A percentile compares a stretch with the other conserved stretches of the same genome.
phyloP scores from a whole-genome alignment of 2,797 vertebrate genomes.

The Erpetoichthys calabaricus region DNA sequence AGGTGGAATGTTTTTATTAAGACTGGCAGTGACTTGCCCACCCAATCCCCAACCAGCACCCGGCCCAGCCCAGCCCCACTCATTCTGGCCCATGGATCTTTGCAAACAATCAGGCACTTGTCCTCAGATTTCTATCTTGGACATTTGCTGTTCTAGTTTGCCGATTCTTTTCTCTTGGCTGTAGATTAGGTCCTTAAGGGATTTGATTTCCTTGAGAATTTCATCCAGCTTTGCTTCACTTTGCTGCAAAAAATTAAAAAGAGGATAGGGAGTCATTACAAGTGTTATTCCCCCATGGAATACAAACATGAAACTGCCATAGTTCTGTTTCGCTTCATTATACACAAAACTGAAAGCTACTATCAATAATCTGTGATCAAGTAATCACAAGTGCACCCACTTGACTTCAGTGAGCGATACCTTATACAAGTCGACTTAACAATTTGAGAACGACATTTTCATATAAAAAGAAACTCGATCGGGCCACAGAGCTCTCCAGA shows the following conservation, averaged over 20 bases:
- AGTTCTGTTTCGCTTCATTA: no score
- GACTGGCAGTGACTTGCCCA: constrained; percentile 48
- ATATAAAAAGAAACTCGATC: no score
- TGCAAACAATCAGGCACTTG: constrained; percentile 39
- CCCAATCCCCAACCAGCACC: constrained; percentile 35
- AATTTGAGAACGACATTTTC: no score
- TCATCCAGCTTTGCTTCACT: constrained; percentile 87
- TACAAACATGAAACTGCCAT: no score
- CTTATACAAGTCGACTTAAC: no score
- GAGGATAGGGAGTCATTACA: neutral
- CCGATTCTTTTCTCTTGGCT: constrained; percentile 86
- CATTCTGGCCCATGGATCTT: constrained; percentile 8
- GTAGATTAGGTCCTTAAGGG: constrained; percentile 84
- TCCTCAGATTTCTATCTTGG: constrained; percentile 70
- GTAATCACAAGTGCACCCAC: no score
- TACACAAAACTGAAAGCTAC: no score
- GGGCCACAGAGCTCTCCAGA: no score
- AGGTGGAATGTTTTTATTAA: constrained; percentile 53
- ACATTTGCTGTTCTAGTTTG: constrained; percentile 89
- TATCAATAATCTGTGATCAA: no score
- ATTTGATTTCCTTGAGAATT: constrained; percentile 87
- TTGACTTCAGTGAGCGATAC: no score
- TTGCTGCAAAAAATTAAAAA: constrained; percentile 48
- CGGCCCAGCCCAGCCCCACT: constrained; percentile 46
- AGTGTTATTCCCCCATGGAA: no score